Percentiles rank a stretch among this genome's conserved stretches.
Conservation (phyloP, 1,140 invertebrate genomes). For the Bradynema listronoti region DNA sequence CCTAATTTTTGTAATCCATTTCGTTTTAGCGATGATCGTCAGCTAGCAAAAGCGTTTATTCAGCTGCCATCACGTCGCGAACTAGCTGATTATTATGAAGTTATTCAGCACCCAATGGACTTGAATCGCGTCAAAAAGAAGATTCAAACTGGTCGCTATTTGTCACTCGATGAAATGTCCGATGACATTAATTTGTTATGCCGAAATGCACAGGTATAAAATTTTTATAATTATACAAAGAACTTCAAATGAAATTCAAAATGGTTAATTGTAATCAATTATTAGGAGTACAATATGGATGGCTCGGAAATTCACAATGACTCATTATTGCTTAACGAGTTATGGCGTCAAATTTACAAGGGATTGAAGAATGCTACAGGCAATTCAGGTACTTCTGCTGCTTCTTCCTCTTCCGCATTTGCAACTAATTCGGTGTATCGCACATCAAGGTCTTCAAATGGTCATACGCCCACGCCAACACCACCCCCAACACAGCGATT, state of each 20-base stretch:
- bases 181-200: slow-evolving; percentile 28
- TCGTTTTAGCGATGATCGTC: slow-evolving; percentile 19
- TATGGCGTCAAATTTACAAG: slow-evolving; percentile 27
- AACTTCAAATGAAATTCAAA: no score
- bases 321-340: slow-evolving; percentile 25
- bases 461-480: slow-evolving; percentile 3
- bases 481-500: slow-evolving; percentile 3
- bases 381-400: no score
- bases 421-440: no score
- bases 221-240: neutral
- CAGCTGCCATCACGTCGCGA: slow-evolving; percentile 30
- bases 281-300: slow-evolving; percentile 23
- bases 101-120: slow-evolving; percentile 35
- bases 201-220: slow-evolving; percentile 27
- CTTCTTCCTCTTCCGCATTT: no score
- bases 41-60: slow-evolving; percentile 22
- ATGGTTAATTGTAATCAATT: no score
- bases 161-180: slow-evolving; percentile 20
- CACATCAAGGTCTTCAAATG: no score
- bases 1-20: slow-evolving; percentile 7
- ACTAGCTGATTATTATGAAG: slow-evolving; percentile 30
- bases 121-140: slow-evolving; percentile 29
- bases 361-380: no score
- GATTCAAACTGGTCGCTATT: slow-evolving; percentile 26
- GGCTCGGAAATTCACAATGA: slow-evolving; percentile 28